A percentile compares a stretch with the other conserved stretches of the same genome.
These are phyloP conservation scores for Drosophila melanica DNA, from an alignment of 1,140 invertebrate genomes.

Conservation along the genomic window DNA sequence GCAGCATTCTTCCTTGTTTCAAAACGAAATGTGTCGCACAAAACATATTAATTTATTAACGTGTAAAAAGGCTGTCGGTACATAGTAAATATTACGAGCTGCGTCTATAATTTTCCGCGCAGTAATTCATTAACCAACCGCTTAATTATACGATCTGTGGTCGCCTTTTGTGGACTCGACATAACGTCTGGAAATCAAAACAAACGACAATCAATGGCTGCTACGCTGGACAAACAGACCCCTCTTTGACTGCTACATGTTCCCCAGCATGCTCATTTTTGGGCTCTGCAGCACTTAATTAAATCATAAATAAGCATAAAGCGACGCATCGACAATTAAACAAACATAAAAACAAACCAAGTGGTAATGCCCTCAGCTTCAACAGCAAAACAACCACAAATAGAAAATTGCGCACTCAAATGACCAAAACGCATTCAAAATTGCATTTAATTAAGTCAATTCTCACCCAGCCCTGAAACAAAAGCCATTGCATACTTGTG, in stretches of 20 bases:
- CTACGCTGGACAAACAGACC: constrained; percentile 29
- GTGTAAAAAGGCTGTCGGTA: too few species aligned
- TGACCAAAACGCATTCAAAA: constrained; percentile 73
- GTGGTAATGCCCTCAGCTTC: constrained; percentile 53
- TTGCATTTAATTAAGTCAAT: constrained; percentile 81
- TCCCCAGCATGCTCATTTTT: constrained; percentile 61
- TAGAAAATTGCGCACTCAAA: constrained; percentile 74
- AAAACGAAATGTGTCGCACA: too few species aligned
- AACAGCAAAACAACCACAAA: constrained; percentile 42
- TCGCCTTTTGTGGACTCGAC: constrained; percentile 7
- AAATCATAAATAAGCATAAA: constrained; percentile 83
- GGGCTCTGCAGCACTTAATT: constrained; percentile 73
- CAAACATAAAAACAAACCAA: constrained; percentile 75
- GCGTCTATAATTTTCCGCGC: too few species aligned
- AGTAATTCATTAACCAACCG: too few species aligned
- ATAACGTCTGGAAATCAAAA: constrained; percentile 72
- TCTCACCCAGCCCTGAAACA: constrained; percentile 34
- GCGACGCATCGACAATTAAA: constrained; percentile 77
- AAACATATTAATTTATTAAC: too few species aligned
- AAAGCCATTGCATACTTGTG: constrained; percentile 48
- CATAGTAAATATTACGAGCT: too few species aligned
- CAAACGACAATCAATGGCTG: constrained; percentile 58
- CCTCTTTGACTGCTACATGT: background rate
- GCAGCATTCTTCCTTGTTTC: too few species aligned
- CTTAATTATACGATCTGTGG: constrained; percentile 60